Evolutionary conservation across 2,797 vertebrate genomes (phyloP), one percentile per base, ranked within the genome.

Genomic region (Austrolebias charrua): DNA sequence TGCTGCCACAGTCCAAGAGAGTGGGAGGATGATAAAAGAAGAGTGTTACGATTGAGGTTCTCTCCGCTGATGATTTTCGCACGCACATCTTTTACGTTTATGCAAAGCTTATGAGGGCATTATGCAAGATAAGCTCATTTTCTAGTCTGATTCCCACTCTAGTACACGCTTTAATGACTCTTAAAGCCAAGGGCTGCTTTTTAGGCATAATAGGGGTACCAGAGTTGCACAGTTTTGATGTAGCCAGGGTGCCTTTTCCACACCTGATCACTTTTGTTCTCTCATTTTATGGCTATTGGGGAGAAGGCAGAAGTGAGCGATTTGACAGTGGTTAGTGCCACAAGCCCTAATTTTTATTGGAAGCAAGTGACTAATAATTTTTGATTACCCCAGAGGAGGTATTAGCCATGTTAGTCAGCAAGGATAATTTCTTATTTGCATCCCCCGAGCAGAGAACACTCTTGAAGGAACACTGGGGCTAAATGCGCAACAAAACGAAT

Each of bases 381-480:
- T 88, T 92, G 91, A 94, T 92, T 92, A 93, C 91, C 92, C 93
- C 91, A 92, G 85, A 93, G 93, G 92, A 92, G 89, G 90, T 91
- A 92, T 93, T 92, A 92, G 88, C 86, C 88, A 89, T 90, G 91
- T 94, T 93, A 93, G 92, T 93, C 92, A 92, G 93, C 90, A 92
- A 92, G 92, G 92, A 93, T 94, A 93, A 93, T 93, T 92, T 92
- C 89, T 92, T 93, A 93, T 94, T 93, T 93, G 92, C 92, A 92
- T 87, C 91, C 93, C 92, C 85, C 82, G 71, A 93, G 92, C 92
- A 85, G 86, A 82, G 90, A 89, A 78, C 88, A 86, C 91, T 91
- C 89, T 48, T 73, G 81, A 89, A 91, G 89, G 87, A 92, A 92
- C 86, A 86, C 83, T 83, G 82, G 88, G 89, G 87, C 88, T 91